Conservation (phyloP, 37 sponge, comb jelly and placozoan genomes). For the Cladorhizidae sp. region DNA sequence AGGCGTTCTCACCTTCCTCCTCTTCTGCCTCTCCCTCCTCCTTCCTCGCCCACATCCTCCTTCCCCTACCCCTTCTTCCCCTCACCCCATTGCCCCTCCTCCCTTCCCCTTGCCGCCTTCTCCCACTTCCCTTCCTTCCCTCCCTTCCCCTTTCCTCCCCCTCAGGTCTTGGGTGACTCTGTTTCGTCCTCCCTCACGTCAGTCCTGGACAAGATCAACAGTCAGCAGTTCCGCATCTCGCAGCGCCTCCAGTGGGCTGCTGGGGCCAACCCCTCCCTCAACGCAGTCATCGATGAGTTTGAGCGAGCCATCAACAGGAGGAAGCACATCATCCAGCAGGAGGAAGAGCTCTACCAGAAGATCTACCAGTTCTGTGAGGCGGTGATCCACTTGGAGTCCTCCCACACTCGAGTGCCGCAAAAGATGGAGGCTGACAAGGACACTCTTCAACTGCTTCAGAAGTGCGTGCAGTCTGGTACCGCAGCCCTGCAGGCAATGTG, state of each 20-base stretch:
- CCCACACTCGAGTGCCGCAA: conserved; percentile 61
- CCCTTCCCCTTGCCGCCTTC: background rate
- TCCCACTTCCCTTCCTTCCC: background rate
- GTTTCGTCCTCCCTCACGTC: conserved; percentile 49
- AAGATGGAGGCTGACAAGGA: conserved; percentile 72
- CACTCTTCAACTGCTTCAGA: conserved; percentile 50
- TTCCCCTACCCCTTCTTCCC: background rate
- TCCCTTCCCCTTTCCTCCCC: background rate
- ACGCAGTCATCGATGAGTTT: conserved; percentile 76
- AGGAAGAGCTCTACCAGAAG: conserved; percentile 71
- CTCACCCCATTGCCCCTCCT: background rate
- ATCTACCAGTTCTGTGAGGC: conserved; percentile 74
- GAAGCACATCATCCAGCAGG: conserved; percentile 60
- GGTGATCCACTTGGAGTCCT: conserved; percentile 89
- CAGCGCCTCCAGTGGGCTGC: conserved; percentile 98
- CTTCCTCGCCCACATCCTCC: background rate
- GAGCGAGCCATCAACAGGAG: conserved; percentile 70
- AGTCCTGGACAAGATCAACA: conserved; percentile 74
- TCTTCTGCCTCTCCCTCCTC: background rate
- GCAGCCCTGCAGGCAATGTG: background rate
- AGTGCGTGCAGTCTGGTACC: conserved; percentile 8
- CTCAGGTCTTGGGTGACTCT: conserved; percentile 64
- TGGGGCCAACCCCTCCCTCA: conserved; percentile 88
- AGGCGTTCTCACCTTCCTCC: background rate
- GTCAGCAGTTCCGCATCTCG: conserved; percentile 81